Evolutionary conservation across 2,888 invertebrate genomes (phyloP).

Genomic region (Amphipoea oculea): DNA sequence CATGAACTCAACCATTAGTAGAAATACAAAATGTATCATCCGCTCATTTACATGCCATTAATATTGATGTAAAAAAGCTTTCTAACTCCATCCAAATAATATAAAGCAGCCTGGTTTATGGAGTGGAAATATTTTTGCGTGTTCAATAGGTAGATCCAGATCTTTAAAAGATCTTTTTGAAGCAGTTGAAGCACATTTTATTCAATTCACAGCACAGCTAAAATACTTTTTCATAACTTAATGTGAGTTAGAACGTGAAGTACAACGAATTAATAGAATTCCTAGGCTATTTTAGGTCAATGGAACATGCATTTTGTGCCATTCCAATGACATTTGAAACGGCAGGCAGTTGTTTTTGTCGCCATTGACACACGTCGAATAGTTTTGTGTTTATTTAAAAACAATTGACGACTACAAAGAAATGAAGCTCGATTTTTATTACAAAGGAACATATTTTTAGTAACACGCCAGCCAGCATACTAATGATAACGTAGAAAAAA

Average conservation of each 20-base stretch:
- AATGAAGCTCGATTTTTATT: constrained; percentile 8
- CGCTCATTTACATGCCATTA: constrained; percentile 50
- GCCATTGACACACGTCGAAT: background rate
- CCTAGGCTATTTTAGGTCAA: constrained; percentile 48
- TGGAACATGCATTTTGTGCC: constrained; percentile 49
- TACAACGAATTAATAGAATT: constrained; percentile 45
- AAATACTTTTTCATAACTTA: constrained; percentile 37
- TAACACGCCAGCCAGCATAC: constrained; percentile 19
- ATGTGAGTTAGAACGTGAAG: constrained; percentile 15
- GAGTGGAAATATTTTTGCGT: constrained; percentile 36
- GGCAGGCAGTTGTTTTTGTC: constrained; percentile 8
- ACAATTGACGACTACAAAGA: constrained; percentile 1
- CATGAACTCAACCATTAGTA: constrained; percentile 41
- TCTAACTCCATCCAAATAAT: constrained; percentile 34
- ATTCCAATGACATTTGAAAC: constrained; percentile 30
- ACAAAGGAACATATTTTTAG: background rate
- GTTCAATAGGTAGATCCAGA: constrained; percentile 21
- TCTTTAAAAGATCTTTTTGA: constrained; percentile 23
- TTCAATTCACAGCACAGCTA: constrained; percentile 28
- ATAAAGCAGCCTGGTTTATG: constrained; percentile 18
- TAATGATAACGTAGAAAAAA: constrained; percentile 34
- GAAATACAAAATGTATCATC: constrained; percentile 37
- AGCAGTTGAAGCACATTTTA: constrained; percentile 37
- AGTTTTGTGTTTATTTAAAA: constrained; percentile 14
- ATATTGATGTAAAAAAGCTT: constrained; percentile 46